Evolutionary conservation across 1,140 invertebrate genomes (phyloP), one percentile per base, ranked within the genome.

Genomic region (Calosoma granatense): DNA sequence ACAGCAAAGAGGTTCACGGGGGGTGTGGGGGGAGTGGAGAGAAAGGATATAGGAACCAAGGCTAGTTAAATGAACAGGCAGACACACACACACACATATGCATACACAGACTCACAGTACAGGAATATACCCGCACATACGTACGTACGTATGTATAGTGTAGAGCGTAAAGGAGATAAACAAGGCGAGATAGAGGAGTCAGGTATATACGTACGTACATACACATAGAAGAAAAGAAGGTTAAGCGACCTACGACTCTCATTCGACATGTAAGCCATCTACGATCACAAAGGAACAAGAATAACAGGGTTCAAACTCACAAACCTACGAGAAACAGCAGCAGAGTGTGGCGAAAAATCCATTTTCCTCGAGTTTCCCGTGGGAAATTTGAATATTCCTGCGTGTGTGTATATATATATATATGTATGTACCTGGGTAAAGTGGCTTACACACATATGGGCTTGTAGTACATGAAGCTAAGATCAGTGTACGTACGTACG

Each of bases 351-450:
- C 43, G 56, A 60, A 65, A 65, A 65, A 63, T 65, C 63, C 64
- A 65, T 65, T 65, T 62, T 64, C 58, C 30, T 47, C 30, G 26
- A 21, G 23, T 53, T 58, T 64, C 64, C 61, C 64, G 56, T 57
- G 64, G 64, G 64, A 65, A 65, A 65, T 65, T 65, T 59, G 58
- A 62, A 65, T 65, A 64, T 63, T 62, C 59, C 59, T 55, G 57
- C 57, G 60, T 60, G 26, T n/a, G 41, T 47, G 41, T 11, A 47
- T 47, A 47, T 47, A 47, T 47, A 11, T 17, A 47, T n/a, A 36
- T 36, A 36, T 6, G 26, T 36, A 36, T 36, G n/a, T n/a, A n/a
- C n/a, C n/a, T 36, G 26, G 17, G 17, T 4, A 47, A 47, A 47
- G 6, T 11, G 6, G 6, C 26, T 30, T 30, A 30, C 26, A 47